phyloP scores from a whole-genome alignment of 1,140 invertebrate genomes.

The Coelopa frigida region DNA sequence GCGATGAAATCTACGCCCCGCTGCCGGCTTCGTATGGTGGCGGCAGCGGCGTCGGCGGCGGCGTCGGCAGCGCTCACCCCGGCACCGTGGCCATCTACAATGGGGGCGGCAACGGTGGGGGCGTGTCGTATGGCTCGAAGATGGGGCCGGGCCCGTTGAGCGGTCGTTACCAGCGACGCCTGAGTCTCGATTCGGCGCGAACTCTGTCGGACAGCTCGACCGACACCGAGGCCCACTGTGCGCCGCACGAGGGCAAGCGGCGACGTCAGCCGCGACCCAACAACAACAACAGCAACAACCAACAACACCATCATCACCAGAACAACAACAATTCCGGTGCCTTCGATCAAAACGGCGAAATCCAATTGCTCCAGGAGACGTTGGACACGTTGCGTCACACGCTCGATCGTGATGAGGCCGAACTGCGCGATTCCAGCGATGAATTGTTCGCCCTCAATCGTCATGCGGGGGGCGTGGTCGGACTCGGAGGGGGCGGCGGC shows the following conservation, averaged over 20 bases:
- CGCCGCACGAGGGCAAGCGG: slow-evolving; percentile 38
- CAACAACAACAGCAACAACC: slow-evolving; percentile 6
- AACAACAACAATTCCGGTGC: slow-evolving; percentile 17
- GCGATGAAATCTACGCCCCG: slow-evolving; percentile 36
- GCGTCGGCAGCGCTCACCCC: slow-evolving; percentile 14
- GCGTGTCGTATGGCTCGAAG: not conserved
- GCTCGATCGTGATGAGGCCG: slow-evolving; percentile 51
- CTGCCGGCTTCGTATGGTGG: too few relatives aligned
- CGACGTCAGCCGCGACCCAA: slow-evolving; percentile 30
- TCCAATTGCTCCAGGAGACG: slow-evolving; percentile 67
- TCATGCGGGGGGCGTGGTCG: slow-evolving; percentile 18
- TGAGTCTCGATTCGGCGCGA: slow-evolving; percentile 64
- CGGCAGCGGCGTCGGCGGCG: slow-evolving; percentile 9
- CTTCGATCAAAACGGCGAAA: slow-evolving; percentile 57
- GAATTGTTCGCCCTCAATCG: slow-evolving; percentile 40
- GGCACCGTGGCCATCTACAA: slow-evolving; percentile 13
- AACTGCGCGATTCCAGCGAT: slow-evolving; percentile 43
- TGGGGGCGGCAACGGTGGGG: slow-evolving; percentile 15
- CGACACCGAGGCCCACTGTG: slow-evolving; percentile 49
- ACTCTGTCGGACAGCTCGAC: slow-evolving; percentile 64
- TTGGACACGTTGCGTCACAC: slow-evolving; percentile 64
- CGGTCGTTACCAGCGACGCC: slow-evolving; percentile 48
- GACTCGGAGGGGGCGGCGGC: slow-evolving; percentile 10
- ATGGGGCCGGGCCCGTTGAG: slow-evolving; percentile 23
- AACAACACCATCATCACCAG: slow-evolving; percentile 43